Conservation (phyloP, 1,140 invertebrate species). For the Planococcus citri region DNA sequence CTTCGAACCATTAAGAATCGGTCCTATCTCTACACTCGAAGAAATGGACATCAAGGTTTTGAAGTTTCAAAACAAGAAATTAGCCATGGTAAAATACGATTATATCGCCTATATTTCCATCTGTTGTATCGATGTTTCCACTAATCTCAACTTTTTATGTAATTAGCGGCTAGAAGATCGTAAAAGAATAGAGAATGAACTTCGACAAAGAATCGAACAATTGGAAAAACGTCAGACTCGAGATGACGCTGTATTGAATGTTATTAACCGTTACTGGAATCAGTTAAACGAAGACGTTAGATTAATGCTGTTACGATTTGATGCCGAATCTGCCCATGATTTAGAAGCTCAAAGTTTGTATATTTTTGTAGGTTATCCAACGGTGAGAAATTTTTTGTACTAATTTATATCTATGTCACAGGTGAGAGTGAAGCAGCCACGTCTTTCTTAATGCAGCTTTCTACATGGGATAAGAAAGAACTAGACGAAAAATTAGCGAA, state of each 20-base stretch:
- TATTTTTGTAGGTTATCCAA: no score
- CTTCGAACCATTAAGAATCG: slow-evolving; percentile 84
- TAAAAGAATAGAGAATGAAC: slow-evolving; percentile 75
- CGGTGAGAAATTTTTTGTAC: not conserved
- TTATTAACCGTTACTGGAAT: slow-evolving; percentile 98
- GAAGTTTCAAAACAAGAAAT: slow-evolving; percentile 93
- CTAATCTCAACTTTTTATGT: slow-evolving; percentile 22
- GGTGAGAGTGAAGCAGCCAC: slow-evolving; percentile 95
- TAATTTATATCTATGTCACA: slow-evolving; percentile 31
- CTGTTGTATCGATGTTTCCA: not conserved
- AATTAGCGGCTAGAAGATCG: slow-evolving; percentile 72
- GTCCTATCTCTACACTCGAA: slow-evolving; percentile 83
- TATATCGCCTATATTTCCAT: not conserved
- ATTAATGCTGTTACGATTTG: slow-evolving; percentile 85
- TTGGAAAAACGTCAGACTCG: slow-evolving; percentile 92
- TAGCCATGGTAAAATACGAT: slow-evolving; percentile 57
- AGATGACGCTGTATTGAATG: slow-evolving; percentile 94
- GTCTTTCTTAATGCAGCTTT: slow-evolving; percentile 89
- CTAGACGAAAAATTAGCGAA: slow-evolving; percentile 90
- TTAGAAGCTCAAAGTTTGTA: slow-evolving; percentile 77
- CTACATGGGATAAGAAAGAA: slow-evolving; percentile 96
- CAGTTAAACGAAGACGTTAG: slow-evolving; percentile 93
- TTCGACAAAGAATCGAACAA: slow-evolving; percentile 87
- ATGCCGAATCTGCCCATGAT: slow-evolving; percentile 93
- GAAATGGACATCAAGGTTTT: slow-evolving; percentile 96